Percentiles rank a stretch among this genome's conserved stretches.
Evolutionary conservation across 2,797 vertebrate species (phyloP).

Genomic region (Hydrolagus colliei): DNA sequence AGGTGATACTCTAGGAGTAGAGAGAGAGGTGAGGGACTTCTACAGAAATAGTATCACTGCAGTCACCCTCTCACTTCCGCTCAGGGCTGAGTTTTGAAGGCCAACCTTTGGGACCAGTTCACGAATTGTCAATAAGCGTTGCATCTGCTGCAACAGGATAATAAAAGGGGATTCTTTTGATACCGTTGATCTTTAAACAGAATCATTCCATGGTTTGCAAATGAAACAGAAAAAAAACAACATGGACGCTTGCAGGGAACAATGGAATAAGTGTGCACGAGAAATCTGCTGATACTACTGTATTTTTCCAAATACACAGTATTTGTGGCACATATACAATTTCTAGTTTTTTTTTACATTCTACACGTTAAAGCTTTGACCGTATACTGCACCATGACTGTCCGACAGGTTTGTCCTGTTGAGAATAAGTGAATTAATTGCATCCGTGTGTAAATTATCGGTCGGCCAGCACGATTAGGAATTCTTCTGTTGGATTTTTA

Average conservation of each 20-base stretch:
- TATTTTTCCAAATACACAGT: slow-evolving; percentile 32
- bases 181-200: background rate
- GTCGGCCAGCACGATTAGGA: slow-evolving; percentile 62
- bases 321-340: slow-evolving; percentile 31
- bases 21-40: background rate
- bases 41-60: too few relatives aligned
- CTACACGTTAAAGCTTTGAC: slow-evolving; percentile 28
- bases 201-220: background rate
- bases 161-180: background rate
- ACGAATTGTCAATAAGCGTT: background rate
- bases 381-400: slow-evolving; percentile 15
- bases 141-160: background rate
- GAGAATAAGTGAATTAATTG: background rate
- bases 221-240: background rate
- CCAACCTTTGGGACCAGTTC: background rate
- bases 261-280: slow-evolving; percentile 9
- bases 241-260: background rate
- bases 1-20: background rate
- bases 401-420: background rate
- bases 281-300: slow-evolving; percentile 25
- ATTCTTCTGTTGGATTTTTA: slow-evolving; percentile 90
- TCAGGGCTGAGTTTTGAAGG: background rate
- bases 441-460: background rate
- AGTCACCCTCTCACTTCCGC: background rate
- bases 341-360: slow-evolving; percentile 28